A percentile compares a stretch with the other conserved stretches of the same genome.
phyloP scores from a whole-genome alignment of 2,113 vertebrate species.

The Pithys albifrons region DNA sequence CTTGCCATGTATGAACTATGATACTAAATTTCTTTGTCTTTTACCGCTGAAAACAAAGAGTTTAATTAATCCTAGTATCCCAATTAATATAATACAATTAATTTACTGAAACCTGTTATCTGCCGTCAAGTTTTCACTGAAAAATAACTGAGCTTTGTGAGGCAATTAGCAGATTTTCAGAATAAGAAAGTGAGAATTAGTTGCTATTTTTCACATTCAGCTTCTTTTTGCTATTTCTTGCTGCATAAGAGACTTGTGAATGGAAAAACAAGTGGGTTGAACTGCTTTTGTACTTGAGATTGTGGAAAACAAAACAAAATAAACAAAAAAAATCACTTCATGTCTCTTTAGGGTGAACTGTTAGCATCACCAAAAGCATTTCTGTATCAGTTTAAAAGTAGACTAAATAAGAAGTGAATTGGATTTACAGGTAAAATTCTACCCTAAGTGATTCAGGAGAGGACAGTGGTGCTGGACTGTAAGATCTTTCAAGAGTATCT shows the following conservation, averaged over 20 bases:
- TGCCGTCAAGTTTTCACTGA: background rate
- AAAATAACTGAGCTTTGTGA: background rate
- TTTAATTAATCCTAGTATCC: background rate
- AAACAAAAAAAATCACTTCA: background rate
- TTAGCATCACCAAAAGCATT: background rate
- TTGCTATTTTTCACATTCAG: background rate
- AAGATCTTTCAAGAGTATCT: background rate
- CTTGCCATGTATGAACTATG: accelerated
- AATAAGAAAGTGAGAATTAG: background rate
- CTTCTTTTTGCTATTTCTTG: background rate
- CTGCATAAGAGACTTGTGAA: background rate
- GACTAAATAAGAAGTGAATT: background rate
- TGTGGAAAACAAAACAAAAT: background rate
- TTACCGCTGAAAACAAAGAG: background rate
- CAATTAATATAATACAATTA: background rate
- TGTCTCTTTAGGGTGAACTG: background rate
- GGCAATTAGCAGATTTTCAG: conserved; percentile 30
- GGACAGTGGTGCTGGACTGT: background rate
- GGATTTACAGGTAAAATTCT: background rate
- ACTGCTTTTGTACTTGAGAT: background rate
- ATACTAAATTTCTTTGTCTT: background rate
- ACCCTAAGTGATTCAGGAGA: background rate
- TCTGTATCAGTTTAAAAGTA: background rate
- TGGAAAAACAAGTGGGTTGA: background rate
- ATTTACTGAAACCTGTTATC: background rate